These are phyloP conservation scores for Karalla daura DNA, from an alignment of 2,797 vertebrate genomes.

Conservation along the genomic window DNA sequence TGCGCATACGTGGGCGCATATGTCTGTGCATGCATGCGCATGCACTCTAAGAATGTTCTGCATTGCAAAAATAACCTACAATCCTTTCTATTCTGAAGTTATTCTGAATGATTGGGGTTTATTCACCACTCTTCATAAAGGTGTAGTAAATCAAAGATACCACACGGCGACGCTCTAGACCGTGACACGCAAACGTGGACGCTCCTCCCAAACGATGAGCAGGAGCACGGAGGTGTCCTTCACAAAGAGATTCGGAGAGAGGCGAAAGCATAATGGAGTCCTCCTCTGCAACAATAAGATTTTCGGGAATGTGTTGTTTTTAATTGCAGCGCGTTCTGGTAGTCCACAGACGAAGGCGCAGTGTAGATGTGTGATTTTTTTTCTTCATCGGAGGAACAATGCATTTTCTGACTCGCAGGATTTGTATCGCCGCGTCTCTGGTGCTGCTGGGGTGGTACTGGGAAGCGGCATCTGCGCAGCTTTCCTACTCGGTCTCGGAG, in stretches of 20 bases:
- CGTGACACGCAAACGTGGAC: conserved; percentile 16
- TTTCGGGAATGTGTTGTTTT: not conserved
- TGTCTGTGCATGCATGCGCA: too few relatives aligned
- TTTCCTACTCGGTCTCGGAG: conserved; percentile 71
- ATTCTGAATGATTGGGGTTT: not conserved
- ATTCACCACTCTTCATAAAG: not conserved
- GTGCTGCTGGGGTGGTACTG: conserved; percentile 34
- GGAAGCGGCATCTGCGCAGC: conserved; percentile 60
- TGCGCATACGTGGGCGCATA: too few relatives aligned
- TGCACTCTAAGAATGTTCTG: too few relatives aligned
- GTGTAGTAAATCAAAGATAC: conserved; percentile 11
- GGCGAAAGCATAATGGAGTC: not conserved
- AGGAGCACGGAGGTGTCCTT: conserved; percentile 15
- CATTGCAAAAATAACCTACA: not conserved
- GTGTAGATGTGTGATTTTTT: conserved; percentile 1
- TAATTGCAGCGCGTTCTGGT: not conserved
- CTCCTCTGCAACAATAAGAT: not conserved
- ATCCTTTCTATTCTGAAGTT: rapidly evolving
- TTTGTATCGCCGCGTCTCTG: conserved; percentile 11
- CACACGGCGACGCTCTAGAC: conserved; percentile 59
- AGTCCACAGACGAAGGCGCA: rapidly evolving
- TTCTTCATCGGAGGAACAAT: conserved; percentile 11
- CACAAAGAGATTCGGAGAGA: conserved; percentile 47
- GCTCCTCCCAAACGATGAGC: conserved; percentile 43
- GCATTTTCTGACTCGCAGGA: conserved; percentile 13